Percentiles rank a stretch among this genome's conserved stretches.
phyloP scores from a whole-genome alignment of 64 coral and sea anemone species.

The Anthopleura sola region DNA sequence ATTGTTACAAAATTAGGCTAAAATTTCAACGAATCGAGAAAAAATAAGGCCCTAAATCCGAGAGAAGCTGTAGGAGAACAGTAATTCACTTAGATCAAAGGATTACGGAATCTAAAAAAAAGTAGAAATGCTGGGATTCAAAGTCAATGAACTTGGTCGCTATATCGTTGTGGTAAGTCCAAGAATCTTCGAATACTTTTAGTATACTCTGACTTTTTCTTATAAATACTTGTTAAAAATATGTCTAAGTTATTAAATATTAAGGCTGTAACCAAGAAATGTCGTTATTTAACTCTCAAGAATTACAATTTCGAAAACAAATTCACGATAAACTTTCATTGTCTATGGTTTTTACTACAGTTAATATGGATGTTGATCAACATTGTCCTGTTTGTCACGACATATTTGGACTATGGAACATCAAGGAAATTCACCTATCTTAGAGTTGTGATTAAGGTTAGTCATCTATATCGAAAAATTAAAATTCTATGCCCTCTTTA shows the following conservation, averaged over 20 bases:
- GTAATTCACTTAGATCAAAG: not conserved
- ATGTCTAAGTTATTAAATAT: not conserved
- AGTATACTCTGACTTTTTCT: not conserved
- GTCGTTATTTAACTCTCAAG: not conserved
- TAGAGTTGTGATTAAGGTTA: conserved; percentile 78
- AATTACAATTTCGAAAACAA: not conserved
- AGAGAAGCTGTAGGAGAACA: not conserved
- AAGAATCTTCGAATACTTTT: not conserved
- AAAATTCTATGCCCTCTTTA: too few relatives aligned
- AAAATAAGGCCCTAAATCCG: not conserved
- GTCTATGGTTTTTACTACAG: conserved; percentile 5
- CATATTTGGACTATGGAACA: conserved; percentile 73
- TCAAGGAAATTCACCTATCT: conserved; percentile 81
- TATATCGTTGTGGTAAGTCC: conserved; percentile 25
- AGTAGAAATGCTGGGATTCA: not conserved
- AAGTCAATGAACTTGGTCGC: conserved; percentile 15
- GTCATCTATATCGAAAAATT: not conserved
- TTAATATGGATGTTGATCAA: conserved; percentile 75
- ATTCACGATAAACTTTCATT: not conserved
- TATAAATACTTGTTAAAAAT: not conserved
- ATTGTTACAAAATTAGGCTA: not conserved
- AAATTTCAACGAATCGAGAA: not conserved
- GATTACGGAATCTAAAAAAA: not conserved
- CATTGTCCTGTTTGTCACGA: conserved; percentile 47
- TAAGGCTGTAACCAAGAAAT: not conserved